Base-by-base conservation (phyloP, 2,888 invertebrate genomes). In the Acrocyrtus sp. region DNA sequence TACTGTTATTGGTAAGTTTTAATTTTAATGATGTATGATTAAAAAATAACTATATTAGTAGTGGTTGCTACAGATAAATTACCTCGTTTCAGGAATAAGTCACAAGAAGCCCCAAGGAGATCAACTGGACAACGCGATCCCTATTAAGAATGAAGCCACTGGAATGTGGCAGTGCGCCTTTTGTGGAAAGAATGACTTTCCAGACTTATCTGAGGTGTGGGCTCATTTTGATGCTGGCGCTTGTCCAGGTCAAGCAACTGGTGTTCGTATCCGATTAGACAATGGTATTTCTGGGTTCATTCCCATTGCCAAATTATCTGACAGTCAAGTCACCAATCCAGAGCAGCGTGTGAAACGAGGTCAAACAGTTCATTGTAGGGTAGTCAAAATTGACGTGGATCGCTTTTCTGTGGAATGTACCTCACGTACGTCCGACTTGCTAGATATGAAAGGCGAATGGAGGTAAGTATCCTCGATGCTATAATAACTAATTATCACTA, bases 131-230 rank as follows among this genome's bases (percentile, higher is more conserved):
- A 93, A 95, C 83, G 97, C 97, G 0, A 96, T 97, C 86, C 98
- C 98, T 0, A 94, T 96, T 48, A 89, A 96, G 80, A 95, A 96
- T 83, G 96, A 97, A 73, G 94, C 95, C 82, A 95, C 95, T 6
- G 95, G 95, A 0, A 86, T 96, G 45, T 98, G 98, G 98, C 95
- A 96, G 84, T 98, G 98, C 86, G 97, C 97, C 0, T 97, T 98
- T 85, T 98, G 98, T 86, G 88, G 93, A 80, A 95, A 96, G 84
- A 95, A 95, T 83, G 96, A 97, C 84, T 97, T 98, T 82, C 94
- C 95, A 0, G 98, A 98, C 83, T 86, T 98, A 29, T 95, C 95
- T 21, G 97, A 97, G 87, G 97, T 98, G 54, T 98, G 98, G 98
- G 96, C 95, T 85, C 98, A 98, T 85, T 98, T 98, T 86, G 98